Evolutionary conservation across 1,140 invertebrate genomes (phyloP), one percentile per base, ranked within the genome.

Genomic region (Dendrolimus punctatus): DNA sequence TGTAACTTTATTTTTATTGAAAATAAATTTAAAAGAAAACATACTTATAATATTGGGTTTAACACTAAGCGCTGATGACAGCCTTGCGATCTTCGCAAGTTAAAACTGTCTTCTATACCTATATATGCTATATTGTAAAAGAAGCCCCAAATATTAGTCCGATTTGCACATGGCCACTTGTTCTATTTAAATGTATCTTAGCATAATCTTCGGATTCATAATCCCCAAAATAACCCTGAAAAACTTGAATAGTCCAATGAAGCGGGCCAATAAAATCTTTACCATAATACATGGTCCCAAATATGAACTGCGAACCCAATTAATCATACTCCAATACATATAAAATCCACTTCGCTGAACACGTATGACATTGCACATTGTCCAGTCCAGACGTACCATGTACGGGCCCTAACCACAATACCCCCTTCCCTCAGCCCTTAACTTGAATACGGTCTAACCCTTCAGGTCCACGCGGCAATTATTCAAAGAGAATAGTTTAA

Each of bases 401-500:
- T 55, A 55, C 55, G 63, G 71, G 65, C 75, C 71, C 68, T 68
- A 80, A 81, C 81, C 79, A 75, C 76, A 82, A 76, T 75, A 71
- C 69, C 23, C 23, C 23, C 23, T 23, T 23, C 23, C 23, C 23
- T 23, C 62, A 73, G 75, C 76, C 74, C 79, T 75, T 61, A 76
- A 70, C 78, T 82, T 81, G 79, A 85, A 83, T 83, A 82, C 72
- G 66, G 71, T 80, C 74, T 76, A 81, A 84, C 83, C 83, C 83
- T 84, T 86, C 83, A 84, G 70, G 83, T 81, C 83, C 83, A 84
- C 57, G 71, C 83, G 73, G 75, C 83, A 86, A 86, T 86, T 86
- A 86, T 84, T 86, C 83, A 86, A 84, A 84, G 68, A 84, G 83
- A 86, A 84, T 86, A 83, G 80, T 84, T 86, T 83, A 86, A 81